Conservation (phyloP, 2,888 invertebrate genomes). For the Phengaris alcon region DNA sequence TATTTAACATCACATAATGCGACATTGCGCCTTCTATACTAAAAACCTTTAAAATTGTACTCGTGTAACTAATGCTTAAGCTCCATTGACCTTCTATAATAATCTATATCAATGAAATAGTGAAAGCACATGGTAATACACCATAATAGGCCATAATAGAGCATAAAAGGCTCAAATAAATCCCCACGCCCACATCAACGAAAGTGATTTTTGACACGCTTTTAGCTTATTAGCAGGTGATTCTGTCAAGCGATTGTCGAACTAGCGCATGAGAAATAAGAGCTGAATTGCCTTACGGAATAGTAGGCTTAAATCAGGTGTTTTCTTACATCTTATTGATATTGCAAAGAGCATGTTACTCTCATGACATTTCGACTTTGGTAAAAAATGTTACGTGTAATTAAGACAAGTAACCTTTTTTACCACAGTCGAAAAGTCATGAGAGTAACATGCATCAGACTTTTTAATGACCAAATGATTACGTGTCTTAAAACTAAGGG, state of each 20-base stretch:
- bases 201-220: conserved; percentile 52
- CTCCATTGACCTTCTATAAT: not conserved
- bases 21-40: no score
- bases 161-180: conserved; percentile 30
- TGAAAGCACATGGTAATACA: conserved; percentile 34
- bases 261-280: not conserved
- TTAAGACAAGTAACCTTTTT: no score
- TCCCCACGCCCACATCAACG: conserved; percentile 37
- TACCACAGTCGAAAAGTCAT: no score
- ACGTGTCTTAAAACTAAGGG: no score
- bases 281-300: not conserved
- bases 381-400: not conserved
- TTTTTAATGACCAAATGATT: no score
- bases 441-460: no score
- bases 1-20: no score
- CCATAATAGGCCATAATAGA: conserved; percentile 28
- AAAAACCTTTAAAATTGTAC: no score
- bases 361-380: not conserved
- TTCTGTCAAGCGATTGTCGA: not conserved
- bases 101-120: conserved; percentile 29
- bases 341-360: not conserved
- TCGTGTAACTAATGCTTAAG: not conserved
- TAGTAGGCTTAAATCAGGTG: not conserved
- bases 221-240: conserved; percentile 24
- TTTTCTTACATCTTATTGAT: not conserved